Percentiles rank a stretch among this genome's conserved stretches.
phyloP scores from a whole-genome alignment of 2,888 invertebrate genomes.

The Pogonocherus hispidulus region DNA sequence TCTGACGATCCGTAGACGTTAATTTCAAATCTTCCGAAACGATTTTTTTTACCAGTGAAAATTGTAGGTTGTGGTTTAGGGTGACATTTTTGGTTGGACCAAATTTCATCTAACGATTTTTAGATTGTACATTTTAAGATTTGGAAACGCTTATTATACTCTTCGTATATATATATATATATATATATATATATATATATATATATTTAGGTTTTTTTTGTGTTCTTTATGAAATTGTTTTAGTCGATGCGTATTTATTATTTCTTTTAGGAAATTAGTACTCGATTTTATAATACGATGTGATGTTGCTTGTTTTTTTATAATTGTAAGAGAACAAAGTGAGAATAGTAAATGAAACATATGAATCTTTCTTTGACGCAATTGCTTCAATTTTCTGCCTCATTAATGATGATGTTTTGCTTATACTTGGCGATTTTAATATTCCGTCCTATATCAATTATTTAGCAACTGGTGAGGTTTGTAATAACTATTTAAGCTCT shows the following conservation, averaged over 20 bases:
- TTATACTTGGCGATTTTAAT: too few species aligned
- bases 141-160: slow-evolving; percentile 32
- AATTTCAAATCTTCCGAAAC: slow-evolving; percentile 8
- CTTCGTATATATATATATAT: slow-evolving; percentile 21
- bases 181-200: slow-evolving; percentile 19
- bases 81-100: not conserved
- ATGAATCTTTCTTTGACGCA: too few species aligned
- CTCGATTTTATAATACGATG: slow-evolving; percentile 22
- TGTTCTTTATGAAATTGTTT: not conserved
- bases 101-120: slow-evolving; percentile 3
- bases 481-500: too few species aligned
- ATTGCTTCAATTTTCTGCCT: too few species aligned
- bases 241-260: slow-evolving; percentile 21
- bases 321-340: slow-evolving; percentile 15
- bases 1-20: not conserved
- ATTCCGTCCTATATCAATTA: too few species aligned
- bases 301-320: slow-evolving; percentile 16
- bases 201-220: slow-evolving; percentile 16
- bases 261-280: slow-evolving; percentile 6
- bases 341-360: slow-evolving; percentile 26
- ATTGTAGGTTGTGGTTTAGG: too few species aligned
- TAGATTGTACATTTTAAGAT: slow-evolving; percentile 19
- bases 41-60: not conserved
- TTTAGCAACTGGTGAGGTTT: too few species aligned
- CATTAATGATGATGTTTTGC: too few species aligned